Evolutionary conservation across 2,797 vertebrate species (phyloP).

Genomic region (Mormyrops boulengeri): DNA sequence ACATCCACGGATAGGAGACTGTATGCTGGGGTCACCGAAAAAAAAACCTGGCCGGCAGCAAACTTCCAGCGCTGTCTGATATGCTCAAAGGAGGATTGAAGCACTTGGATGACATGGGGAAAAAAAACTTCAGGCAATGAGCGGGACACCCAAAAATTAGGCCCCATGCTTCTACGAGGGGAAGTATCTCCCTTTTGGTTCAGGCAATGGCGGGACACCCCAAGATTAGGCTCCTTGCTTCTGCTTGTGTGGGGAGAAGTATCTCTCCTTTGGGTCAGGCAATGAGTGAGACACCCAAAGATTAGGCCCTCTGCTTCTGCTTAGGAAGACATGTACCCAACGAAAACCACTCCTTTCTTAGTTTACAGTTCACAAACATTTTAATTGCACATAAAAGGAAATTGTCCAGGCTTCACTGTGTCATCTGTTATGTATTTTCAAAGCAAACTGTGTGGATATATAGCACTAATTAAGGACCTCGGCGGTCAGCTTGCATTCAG

Average conservation of each 20-base stretch:
- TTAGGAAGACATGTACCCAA: not conserved
- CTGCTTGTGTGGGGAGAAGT: not conserved
- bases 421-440: slow-evolving; percentile 9
- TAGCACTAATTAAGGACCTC: not conserved
- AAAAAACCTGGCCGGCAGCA: not conserved
- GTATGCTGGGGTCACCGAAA: not conserved
- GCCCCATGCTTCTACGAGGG: not conserved
- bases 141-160: not conserved
- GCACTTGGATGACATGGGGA: not conserved
- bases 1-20: slow-evolving; percentile 25
- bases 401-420: not conserved
- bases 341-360: not conserved
- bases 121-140: not conserved
- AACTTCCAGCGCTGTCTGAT: not conserved
- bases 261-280: not conserved
- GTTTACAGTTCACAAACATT: slow-evolving; percentile 1
- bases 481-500: not conserved
- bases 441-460: not conserved
- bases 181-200: not conserved
- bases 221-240: not conserved
- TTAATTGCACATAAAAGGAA: not conserved
- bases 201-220: not conserved
- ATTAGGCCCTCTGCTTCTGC: not conserved
- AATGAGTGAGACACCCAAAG: not conserved
- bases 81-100: not conserved